Percentiles rank a stretch among this genome's conserved stretches.
Evolutionary conservation across 2,113 vertebrate genomes (phyloP).

Genomic region (Cygnus buccinator): DNA sequence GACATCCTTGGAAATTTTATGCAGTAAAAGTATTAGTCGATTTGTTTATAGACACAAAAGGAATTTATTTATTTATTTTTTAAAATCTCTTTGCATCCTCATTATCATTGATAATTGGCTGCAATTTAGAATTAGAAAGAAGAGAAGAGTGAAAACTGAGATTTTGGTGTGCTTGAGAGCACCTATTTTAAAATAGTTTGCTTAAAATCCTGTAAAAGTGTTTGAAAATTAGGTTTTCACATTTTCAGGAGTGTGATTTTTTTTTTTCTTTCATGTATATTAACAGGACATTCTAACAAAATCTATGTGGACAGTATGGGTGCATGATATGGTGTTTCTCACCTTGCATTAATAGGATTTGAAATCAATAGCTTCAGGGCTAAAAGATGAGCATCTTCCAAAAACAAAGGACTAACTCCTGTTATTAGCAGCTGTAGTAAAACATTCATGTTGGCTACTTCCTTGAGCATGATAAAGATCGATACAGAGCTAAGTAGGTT

Average conservation of each 20-base stretch:
- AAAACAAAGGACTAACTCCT: neutral
- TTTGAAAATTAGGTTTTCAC: neutral
- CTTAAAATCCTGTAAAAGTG: neutral
- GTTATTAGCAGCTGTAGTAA: neutral
- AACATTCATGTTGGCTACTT: neutral
- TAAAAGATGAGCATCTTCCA: neutral
- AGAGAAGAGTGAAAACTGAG: neutral
- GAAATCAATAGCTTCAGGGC: neutral
- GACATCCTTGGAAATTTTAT: neutral
- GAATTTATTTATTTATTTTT: neutral
- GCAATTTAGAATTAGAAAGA: neutral
- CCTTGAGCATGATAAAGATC: neutral
- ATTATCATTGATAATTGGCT: neutral
- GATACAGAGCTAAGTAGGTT: neutral
- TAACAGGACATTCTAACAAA: neutral
- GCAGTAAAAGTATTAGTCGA: neutral
- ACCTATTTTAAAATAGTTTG: neutral
- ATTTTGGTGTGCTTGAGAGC: neutral
- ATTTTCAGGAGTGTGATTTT: neutral
- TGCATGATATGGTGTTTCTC: neutral
- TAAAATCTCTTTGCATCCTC: neutral
- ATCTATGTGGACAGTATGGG: neutral
- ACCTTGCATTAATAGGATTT: neutral
- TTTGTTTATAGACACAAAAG: neutral
- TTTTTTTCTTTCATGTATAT: neutral